Evolutionary conservation across 2,888 invertebrate genomes (phyloP), one percentile per base, ranked within the genome.

Genomic region (Euproctis similis): DNA sequence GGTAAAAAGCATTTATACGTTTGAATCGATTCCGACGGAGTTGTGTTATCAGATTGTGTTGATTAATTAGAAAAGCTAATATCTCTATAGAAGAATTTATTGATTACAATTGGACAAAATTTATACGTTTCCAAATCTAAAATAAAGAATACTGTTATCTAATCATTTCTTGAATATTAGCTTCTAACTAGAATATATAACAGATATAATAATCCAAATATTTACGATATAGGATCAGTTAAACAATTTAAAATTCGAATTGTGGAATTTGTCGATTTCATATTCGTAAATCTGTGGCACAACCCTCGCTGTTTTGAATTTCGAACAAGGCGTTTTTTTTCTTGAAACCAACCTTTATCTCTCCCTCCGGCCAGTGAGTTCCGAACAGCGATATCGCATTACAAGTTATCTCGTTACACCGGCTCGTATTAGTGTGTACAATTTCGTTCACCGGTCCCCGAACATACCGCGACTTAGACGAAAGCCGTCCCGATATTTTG

Each of bases 381-480:
- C 72, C 72, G 71, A 76, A 71, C 71, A 60, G 67, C 60, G 65
- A 62, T 74, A 76, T 82, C 76, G 63, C 75, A 72, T 82, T 81
- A 77, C 81, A 62, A 56, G 67, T 71, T 75, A 75, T 76, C 72
- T 80, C 67, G 73, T 78, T 74, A 72, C 75, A 63, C 51, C 58
- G 55, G 27, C 37, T 50, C 51, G 69, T 68, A 70, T 72, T 69
- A 65, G 59, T 55, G 53, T 56, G 52, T 62, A 42, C 34, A 42
- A 36, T 39, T 46, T 26, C 36, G 46, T 46, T 37, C 30, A 28
- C 30, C 31, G 39, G 36, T 34, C 40, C 33, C 44, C 34, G 42
- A 44, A 37, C 44, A 41, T 26, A 33, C 31, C 26, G 23, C 26
- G 35, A 33, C 31, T 42, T 50, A 51, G 48, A 49, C 37, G 35